These are phyloP conservation scores for Myripristis jacobus DNA, from an alignment of 2,797 vertebrate species.

Conservation along the genomic window DNA sequence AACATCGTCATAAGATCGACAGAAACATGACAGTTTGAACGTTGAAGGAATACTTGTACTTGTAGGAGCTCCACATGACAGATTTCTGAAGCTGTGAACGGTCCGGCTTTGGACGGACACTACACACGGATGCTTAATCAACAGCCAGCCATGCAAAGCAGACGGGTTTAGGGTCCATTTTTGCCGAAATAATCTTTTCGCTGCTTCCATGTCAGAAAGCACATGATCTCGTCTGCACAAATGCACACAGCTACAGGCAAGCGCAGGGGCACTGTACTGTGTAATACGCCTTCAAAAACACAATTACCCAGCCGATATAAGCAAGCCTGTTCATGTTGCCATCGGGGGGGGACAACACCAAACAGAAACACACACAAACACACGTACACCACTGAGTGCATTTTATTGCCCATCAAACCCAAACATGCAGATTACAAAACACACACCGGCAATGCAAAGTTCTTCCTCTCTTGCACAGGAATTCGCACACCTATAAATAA, in stretches of 20 bases:
- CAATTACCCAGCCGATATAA: background rate
- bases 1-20: background rate
- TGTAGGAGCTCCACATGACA: background rate
- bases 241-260: background rate
- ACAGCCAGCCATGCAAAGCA: constrained; percentile 4
- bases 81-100: background rate
- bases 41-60: background rate
- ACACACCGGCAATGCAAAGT: background rate
- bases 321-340: background rate
- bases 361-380: background rate
- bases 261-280: background rate
- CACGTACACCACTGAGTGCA: too few relatives aligned
- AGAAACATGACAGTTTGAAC: too few relatives aligned
- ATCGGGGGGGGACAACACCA: background rate
- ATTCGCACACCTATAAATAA: constrained; percentile 47
- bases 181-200: constrained; percentile 3
- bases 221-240: constrained; percentile 8
- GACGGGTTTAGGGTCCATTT: constrained; percentile 15
- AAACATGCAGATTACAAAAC: constrained; percentile 3
- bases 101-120: background rate
- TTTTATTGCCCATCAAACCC: background rate
- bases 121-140: constrained; percentile 7
- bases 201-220: background rate
- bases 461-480: constrained; percentile 11
- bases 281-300: background rate